Base-by-base conservation (phyloP, 1,140 invertebrate species). In the Magallana gigas region DNA sequence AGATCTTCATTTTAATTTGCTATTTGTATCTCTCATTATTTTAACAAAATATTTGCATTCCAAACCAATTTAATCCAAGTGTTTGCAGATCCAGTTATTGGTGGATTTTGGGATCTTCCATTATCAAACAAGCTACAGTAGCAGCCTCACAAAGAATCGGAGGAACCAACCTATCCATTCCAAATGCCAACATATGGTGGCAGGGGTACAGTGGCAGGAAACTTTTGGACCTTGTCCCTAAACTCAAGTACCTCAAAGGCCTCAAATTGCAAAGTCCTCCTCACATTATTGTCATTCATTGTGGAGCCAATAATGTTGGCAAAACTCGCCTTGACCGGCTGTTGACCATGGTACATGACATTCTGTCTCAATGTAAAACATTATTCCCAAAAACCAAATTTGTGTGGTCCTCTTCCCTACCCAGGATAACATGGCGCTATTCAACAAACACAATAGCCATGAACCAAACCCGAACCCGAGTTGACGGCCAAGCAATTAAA, bases 181-280 rank as follows among this genome's bases (percentile, higher is more conserved):
- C 18, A 59, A 7, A 8, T n/a, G 7, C n/a, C 14, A 11, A 60
- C 14, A 59, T 81, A 14, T 81, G 68, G 56, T 86, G 85, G 85
- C 85, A 86, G 18, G 76, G n/a, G n/a, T n/a, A n/a, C n/a, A n/a
- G n/a, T n/a, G n/a, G 85, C 4, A 87, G 83, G 85, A 82, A 56
- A 56, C 83, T 7, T 18, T 4, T 7, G 16, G 85, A 87, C 1
- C 8, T 87, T 8, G 8, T 62, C 4, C 5, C 18, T 4, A 82
- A 48, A 83, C n/a, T 83, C 4, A 62, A 48, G 14, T 48, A 11
- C 2, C 23, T 60, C 36, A 48, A 48, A 48, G 36, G 36, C 1
- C 23, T 64, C 9, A 57, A 48, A 57, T 36, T 60, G n/a, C 14
- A 82, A 36, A 23, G 58, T 57, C 76, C 76, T 5, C 86, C 85